phyloP scores from a whole-genome alignment of 2,113 vertebrate genomes.

The Cyphotilapia sp. region DNA sequence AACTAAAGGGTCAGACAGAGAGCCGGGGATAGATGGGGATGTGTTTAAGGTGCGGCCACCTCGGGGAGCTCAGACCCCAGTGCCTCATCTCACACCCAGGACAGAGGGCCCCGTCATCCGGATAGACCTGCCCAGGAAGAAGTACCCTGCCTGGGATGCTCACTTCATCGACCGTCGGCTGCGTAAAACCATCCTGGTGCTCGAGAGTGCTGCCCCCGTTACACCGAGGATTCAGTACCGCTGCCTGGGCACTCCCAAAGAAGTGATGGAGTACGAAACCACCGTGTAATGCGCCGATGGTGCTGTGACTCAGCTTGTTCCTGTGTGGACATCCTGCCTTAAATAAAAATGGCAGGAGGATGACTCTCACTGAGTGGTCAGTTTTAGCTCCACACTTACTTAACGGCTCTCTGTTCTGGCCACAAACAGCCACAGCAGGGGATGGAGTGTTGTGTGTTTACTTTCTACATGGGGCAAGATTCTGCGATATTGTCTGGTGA shows the following conservation, averaged over 20 bases:
- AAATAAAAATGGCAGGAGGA: slow-evolving; percentile 15
- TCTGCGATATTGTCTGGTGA: slow-evolving; percentile 18
- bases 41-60: slow-evolving; percentile 91
- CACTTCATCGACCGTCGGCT: slow-evolving; percentile 95
- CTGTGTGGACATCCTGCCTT: slow-evolving; percentile 7
- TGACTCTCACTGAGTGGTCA: slow-evolving; percentile 15
- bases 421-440: background rate
- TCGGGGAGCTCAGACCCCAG: slow-evolving; percentile 64
- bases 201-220: slow-evolving; percentile 84
- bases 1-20: slow-evolving; percentile 88
- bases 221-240: slow-evolving; percentile 92
- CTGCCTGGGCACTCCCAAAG: slow-evolving; percentile 80
- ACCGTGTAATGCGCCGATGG: slow-evolving; percentile 75
- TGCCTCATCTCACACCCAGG: slow-evolving; percentile 73
- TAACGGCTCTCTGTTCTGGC: background rate
- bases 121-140: slow-evolving; percentile 96
- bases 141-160: slow-evolving; percentile 95
- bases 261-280: slow-evolving; percentile 96
- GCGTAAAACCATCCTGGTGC: slow-evolving; percentile 91
- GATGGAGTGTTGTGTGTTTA: slow-evolving; percentile 8
- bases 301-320: slow-evolving; percentile 5
- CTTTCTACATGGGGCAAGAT: slow-evolving; percentile 12
- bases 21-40: slow-evolving; percentile 74
- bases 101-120: slow-evolving; percentile 93
- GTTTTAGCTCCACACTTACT: slow-evolving; percentile 12